phyloP scores from a whole-genome alignment of 2,888 invertebrate species.

The Epiblema foenella region DNA sequence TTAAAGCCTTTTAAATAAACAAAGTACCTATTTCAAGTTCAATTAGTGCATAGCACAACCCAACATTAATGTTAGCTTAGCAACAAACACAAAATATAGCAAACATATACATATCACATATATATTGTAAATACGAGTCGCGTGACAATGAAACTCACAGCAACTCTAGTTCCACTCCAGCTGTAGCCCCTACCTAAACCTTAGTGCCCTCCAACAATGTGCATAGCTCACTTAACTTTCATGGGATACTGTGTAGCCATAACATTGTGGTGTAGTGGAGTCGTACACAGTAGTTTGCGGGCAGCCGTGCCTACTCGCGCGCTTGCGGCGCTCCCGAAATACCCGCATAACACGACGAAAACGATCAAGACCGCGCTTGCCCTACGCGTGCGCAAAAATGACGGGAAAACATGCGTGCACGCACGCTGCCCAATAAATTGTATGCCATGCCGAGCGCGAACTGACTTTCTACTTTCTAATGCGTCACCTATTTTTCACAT shows the following conservation, averaged over 20 bases:
- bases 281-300: constrained; percentile 67
- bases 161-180: too few relatives aligned
- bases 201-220: background rate
- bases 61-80: too few relatives aligned
- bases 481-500: constrained; percentile 17
- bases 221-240: background rate
- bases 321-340: constrained; percentile 76
- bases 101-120: too few relatives aligned
- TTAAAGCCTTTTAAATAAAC: too few relatives aligned
- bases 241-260: constrained; percentile 1
- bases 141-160: too few relatives aligned
- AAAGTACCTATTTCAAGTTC: too few relatives aligned
- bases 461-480: constrained; percentile 23
- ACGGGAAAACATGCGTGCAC: constrained; percentile 69
- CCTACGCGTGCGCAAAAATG: constrained; percentile 76
- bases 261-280: constrained; percentile 17
- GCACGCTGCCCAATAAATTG: constrained; percentile 36
- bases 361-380: constrained; percentile 78
- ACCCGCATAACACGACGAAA: constrained; percentile 83
- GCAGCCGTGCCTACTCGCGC: constrained; percentile 66
- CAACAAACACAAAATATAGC: too few relatives aligned
- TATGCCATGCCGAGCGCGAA: constrained; percentile 7
- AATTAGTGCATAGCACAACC: too few relatives aligned
- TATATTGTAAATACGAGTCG: too few relatives aligned
- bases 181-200: too few relatives aligned